A percentile compares a stretch with the other conserved stretches of the same genome.
Conservation (phyloP, 2,797 vertebrate species). For the Paguma larvata region DNA sequence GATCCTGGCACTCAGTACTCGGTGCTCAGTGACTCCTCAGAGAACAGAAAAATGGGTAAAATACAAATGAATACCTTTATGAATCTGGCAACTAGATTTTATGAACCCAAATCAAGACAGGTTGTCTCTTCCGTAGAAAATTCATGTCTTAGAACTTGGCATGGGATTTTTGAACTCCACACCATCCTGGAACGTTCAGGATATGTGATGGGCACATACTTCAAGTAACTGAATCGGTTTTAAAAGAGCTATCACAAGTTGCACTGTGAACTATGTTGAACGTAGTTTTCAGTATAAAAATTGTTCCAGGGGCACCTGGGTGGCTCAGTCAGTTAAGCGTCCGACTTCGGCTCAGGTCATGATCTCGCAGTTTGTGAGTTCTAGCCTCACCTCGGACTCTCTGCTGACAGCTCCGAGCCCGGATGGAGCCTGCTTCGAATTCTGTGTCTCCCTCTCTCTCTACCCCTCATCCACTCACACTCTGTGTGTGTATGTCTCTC, state of each 20-base stretch:
- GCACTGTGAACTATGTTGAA: neutral
- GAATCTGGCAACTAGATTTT: neutral
- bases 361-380: too few relatives aligned
- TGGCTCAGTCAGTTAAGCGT: too few relatives aligned
- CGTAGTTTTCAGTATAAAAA: slow-evolving; percentile 52
- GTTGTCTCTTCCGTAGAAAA: neutral
- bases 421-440: too few relatives aligned
- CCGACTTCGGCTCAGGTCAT: too few relatives aligned
- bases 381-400: too few relatives aligned
- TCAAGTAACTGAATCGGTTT: slow-evolving; percentile 17
- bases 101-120: slow-evolving; percentile 23
- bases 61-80: neutral
- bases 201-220: neutral
- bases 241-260: neutral
- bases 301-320: neutral
- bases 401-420: too few relatives aligned
- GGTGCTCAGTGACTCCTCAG: slow-evolving; percentile 9
- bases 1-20: neutral
- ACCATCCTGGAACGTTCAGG: slow-evolving; percentile 28
- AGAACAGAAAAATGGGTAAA: slow-evolving; percentile 6
- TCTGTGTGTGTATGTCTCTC: too few relatives aligned
- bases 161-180: slow-evolving; percentile 11
- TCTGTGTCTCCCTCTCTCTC: too few relatives aligned
- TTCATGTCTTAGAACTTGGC: neutral
- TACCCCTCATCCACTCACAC: too few relatives aligned